Evolutionary conservation across 92 coral and sea anemone species (phyloP), one percentile per base, ranked within the genome.

Genomic region (Nematostella vectensis): DNA sequence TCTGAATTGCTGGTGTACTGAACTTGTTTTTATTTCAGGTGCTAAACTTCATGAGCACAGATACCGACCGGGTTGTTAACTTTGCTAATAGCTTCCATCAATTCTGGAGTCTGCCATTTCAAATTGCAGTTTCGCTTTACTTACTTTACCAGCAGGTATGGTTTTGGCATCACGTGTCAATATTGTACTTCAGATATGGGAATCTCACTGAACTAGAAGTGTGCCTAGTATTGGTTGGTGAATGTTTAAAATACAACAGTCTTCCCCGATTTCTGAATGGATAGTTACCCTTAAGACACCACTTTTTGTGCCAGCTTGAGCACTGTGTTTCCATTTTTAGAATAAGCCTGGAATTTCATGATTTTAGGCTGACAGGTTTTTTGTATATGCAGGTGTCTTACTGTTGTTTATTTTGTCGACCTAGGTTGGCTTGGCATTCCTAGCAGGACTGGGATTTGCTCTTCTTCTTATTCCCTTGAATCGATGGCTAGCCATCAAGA

Each of bases 81-180:
- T 89, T 89, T 37, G 83, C 89, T 52, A 81, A 80, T 25, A 89
- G 95, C 61, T 89, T 89, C 54, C 97, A 89, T 53, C 95, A 86
- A 70, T 89, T 89, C 65, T 89, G 97, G 97, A 89, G 97, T 61
- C 68, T 89, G 21, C 95, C 95, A 31, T 85, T 89, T 59, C 97
- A 89, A 65, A 72, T 89, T 33, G 97, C 95, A 1, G 79, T 89
- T 9, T 85, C 97, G 0, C 62, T 89, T 55, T 89, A 81, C 21
- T 84, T 89, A 20, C 81, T 89, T 6, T 79, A 89, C 49, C 91
- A 81, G 40, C 97, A 89, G 95, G 97, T 85, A 63, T 2, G 57
- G 13, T 11, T 16, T 6, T 33, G 40, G 40, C n/a, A n/a, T n/a
- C n/a, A n/a, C n/a, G n/a, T n/a, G n/a, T 44, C 2, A n/a, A 44